Conservation (phyloP, 2,797 vertebrate genomes). For the Bryconaethiops microstoma region DNA sequence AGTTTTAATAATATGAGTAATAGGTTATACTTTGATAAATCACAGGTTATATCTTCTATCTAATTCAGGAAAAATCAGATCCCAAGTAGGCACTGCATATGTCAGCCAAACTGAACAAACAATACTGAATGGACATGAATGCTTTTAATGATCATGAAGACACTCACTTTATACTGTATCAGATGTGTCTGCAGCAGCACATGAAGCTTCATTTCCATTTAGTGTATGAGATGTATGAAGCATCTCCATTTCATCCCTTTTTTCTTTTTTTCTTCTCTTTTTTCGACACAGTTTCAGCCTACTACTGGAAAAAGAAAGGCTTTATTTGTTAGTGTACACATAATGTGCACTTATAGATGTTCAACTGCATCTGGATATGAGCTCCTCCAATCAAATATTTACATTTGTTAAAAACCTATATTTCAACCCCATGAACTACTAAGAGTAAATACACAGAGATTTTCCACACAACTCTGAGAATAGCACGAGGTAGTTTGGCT, state of each 20-base stretch:
- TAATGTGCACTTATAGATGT: too few species aligned
- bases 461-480: not conserved
- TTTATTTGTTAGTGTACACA: not conserved
- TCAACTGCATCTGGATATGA: not conserved
- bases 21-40: not conserved
- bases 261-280: constrained; percentile 62
- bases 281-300: constrained; percentile 63
- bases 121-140: not conserved
- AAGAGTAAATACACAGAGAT: not conserved
- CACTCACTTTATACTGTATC: constrained; percentile 66
- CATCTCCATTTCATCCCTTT: constrained; percentile 69
- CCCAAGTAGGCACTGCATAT: not conserved
- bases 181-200: constrained; percentile 46
- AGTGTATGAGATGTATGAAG: constrained; percentile 70
- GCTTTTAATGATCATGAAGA: not conserved
- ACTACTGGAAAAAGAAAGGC: constrained; percentile 58
- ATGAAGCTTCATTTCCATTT: constrained; percentile 45
- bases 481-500: not conserved
- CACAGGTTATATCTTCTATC: not conserved
- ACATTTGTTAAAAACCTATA: not conserved
- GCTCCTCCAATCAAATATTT: not conserved
- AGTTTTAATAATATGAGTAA: not conserved
- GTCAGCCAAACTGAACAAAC: not conserved
- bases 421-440: not conserved
- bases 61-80: not conserved